Evolutionary conservation across 2,797 vertebrate genomes (phyloP).

Genomic region (Anniella stebbinsi): DNA sequence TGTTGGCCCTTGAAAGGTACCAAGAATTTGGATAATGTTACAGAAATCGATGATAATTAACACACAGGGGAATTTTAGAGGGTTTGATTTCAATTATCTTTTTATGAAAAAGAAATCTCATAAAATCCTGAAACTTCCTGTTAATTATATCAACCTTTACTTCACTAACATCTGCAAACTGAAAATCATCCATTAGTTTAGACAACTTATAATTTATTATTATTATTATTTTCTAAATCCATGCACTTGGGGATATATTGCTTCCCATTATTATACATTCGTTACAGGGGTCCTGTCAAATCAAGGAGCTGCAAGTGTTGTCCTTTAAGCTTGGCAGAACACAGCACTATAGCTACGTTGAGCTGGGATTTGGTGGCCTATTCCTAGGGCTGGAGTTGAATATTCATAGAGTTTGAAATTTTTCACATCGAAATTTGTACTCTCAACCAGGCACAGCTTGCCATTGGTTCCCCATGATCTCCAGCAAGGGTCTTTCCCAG

Average conservation of each 20-base stretch:
- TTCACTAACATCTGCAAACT: slow-evolving; percentile 13
- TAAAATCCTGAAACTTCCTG: slow-evolving; percentile 43
- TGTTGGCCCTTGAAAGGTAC: slow-evolving; percentile 47
- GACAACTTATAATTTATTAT: slow-evolving; percentile 1
- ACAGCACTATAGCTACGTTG: neutral
- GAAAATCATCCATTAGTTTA: neutral
- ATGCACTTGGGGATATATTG: neutral
- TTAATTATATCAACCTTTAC: slow-evolving; percentile 57
- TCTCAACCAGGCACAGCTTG: neutral
- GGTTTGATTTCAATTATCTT: slow-evolving; percentile 53
- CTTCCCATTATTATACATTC: neutral
- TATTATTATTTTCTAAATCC: neutral
- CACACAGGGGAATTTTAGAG: slow-evolving; percentile 48
- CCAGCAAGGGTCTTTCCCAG: neutral
- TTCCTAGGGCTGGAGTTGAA: neutral
- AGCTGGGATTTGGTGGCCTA: neutral
- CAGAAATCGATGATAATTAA: slow-evolving; percentile 62
- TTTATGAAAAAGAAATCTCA: slow-evolving; percentile 48
- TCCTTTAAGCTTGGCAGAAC: neutral
- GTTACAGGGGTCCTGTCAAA: neutral
- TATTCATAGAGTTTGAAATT: neutral
- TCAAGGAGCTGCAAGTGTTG: neutral
- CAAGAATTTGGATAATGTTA: slow-evolving; percentile 57
- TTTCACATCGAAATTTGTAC: neutral
- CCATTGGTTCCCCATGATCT: neutral